Percentiles rank a stretch among this genome's conserved stretches.
Conservation (phyloP, 2,888 invertebrate species). For the Leptura quadrifasciata region DNA sequence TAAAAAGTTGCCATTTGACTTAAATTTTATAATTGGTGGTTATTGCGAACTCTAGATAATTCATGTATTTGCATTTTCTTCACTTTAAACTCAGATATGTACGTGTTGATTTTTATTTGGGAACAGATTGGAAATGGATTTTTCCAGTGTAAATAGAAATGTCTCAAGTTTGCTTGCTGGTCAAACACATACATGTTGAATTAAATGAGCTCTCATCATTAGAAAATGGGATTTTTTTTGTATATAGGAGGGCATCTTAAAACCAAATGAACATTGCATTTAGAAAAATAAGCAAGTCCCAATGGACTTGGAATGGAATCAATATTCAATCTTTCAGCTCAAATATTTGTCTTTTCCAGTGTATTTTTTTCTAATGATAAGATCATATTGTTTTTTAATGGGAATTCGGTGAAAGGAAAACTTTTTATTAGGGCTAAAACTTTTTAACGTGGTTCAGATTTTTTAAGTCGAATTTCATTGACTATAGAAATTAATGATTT, state of each 20-base stretch:
- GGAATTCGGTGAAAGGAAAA: not conserved
- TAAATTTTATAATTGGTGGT: conserved; percentile 31
- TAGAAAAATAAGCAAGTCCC: too few species aligned
- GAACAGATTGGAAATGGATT: not conserved
- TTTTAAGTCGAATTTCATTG: too few species aligned
- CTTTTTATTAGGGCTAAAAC: not conserved
- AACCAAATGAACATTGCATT: too few species aligned
- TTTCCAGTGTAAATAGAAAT: not conserved
- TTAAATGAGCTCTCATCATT: not conserved
- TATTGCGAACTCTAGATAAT: conserved; percentile 9
- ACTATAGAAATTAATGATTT: too few species aligned
- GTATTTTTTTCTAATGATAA: not conserved
- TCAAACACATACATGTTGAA: not conserved
- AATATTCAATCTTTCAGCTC: too few species aligned
- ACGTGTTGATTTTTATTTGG: not conserved
- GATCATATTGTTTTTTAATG: not conserved
- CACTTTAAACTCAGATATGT: conserved; percentile 9
- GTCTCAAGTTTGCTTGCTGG: not conserved
- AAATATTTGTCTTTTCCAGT: too few species aligned
- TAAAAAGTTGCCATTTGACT: conserved; percentile 33
- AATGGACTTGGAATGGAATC: too few species aligned
- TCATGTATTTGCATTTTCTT: conserved; percentile 15
- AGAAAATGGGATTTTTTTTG: not conserved
- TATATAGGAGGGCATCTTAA: too few species aligned
- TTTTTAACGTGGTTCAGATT: too few species aligned